These are phyloP conservation scores for Campylomormyrus tamandua DNA, from an alignment of 2,113 vertebrate genomes.

Conservation along the genomic window DNA sequence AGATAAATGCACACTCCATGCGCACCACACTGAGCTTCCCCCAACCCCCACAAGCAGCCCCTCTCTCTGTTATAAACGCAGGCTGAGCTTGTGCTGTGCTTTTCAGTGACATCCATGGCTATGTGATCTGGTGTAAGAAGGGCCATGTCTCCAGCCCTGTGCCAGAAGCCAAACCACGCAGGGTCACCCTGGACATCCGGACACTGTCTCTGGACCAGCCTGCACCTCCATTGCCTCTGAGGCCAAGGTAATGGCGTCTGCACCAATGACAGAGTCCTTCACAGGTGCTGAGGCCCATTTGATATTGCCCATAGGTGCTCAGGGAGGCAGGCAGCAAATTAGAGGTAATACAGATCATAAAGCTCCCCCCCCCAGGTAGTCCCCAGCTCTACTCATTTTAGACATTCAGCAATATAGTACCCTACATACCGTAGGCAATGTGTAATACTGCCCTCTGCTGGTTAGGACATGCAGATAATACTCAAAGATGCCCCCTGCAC, in stretches of 20 bases:
- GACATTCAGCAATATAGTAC: constrained; percentile 31
- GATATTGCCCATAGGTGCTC: not conserved
- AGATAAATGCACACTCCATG: not conserved
- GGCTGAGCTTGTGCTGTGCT: not conserved
- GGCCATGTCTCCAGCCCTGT: constrained; percentile 45
- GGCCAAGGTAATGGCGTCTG: not conserved
- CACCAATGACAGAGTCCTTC: not conserved
- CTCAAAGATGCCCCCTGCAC: not conserved
- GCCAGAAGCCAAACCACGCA: constrained; percentile 62
- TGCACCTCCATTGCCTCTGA: constrained; percentile 39
- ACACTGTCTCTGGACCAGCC: constrained; percentile 59
- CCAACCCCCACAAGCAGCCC: not conserved
- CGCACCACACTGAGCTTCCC: not conserved
- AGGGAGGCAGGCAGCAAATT: not conserved
- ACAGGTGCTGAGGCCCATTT: not conserved
- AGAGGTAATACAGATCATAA: not conserved
- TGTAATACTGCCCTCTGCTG: not conserved
- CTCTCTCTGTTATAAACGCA: not conserved
- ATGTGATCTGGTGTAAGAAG: constrained; percentile 79
- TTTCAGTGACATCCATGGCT: constrained; percentile 65
- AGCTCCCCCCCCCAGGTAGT: not conserved
- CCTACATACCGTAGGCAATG: not conserved
- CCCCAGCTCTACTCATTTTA: not conserved
- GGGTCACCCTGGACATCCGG: constrained; percentile 55
- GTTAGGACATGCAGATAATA: not conserved